Conservation (phyloP, 2,797 vertebrate genomes). For the Sebastes diploproa region DNA sequence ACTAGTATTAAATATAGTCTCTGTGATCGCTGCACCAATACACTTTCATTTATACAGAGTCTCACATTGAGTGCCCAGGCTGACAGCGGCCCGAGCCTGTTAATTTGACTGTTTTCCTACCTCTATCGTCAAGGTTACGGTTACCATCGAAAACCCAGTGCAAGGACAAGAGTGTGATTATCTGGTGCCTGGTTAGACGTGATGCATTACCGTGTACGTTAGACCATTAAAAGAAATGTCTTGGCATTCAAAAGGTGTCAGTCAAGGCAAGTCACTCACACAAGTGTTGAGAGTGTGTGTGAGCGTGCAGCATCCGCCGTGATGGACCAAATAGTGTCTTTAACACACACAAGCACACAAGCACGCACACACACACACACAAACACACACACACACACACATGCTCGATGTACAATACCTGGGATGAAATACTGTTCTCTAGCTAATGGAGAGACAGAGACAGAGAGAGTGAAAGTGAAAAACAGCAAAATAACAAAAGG, state of each 20-base stretch:
- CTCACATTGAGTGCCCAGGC: background rate
- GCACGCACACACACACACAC: background rate
- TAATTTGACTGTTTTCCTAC: constrained; percentile 13
- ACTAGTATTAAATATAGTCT: constrained; percentile 20
- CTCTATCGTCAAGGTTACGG: constrained; percentile 20
- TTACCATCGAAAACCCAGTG: constrained; percentile 19
- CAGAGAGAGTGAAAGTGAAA: constrained; percentile 82
- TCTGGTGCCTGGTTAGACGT: constrained; percentile 21
- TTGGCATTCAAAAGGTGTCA: constrained; percentile 45
- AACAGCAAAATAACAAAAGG: constrained; percentile 72
- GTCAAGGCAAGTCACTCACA: constrained; percentile 44
- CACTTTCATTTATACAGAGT: constrained; percentile 5
- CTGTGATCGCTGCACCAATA: constrained; percentile 16
- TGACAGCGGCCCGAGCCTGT: constrained; percentile 3
- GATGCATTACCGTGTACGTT: constrained; percentile 16
- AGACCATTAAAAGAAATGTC: constrained; percentile 14
- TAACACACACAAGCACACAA: constrained; percentile 5
- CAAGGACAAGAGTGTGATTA: constrained; percentile 32
- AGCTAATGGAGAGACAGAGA: constrained; percentile 89
- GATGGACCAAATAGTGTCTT: constrained; percentile 23
- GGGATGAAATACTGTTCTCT: constrained; percentile 99
- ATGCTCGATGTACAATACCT: constrained; percentile 90
- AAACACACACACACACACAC: constrained; percentile 65
- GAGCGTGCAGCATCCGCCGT: background rate
- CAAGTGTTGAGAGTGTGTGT: constrained; percentile 25